Base-by-base conservation (phyloP, 2,797 vertebrate species). In the Kryptolebias ocellatus region DNA sequence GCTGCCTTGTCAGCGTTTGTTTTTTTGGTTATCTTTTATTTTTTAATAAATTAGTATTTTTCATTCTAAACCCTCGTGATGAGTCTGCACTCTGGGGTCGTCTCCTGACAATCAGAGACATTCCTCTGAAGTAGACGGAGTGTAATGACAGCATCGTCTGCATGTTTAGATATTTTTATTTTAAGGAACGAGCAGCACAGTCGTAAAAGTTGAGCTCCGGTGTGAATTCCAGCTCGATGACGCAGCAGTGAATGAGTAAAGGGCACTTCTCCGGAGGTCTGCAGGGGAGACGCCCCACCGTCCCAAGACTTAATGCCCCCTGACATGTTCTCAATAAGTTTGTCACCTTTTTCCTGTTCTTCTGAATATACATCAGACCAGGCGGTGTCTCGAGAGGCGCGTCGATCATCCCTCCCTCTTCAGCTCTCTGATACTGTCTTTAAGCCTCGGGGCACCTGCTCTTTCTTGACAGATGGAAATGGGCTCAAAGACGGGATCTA, bases 281-380 rank as follows among this genome's bases (percentile, higher is more conserved):
- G 67, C 79, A 90, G 88, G 88, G 89, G 79, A 68, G 60, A 31
- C 45, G 80, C 86, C 86, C 79, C 70, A n/a, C 74, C 73, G 76
- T 78, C 82, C 78, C 63, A n/a, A 75, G 87, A 90, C 86, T 86
- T 87, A 91, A 93, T 89, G 85, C 80, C 67, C 68, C 66, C 80
- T 89, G 92, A 93, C 93, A 91, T 76, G 67, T 93, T 85, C 90
- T 86, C 93, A 90, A 93, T 93, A 92, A 83, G 83, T 88, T 89
- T 61, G 77, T 91, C 89, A 93, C 90, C 90, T 92, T 92, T 89
- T 86, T 82, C 66, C 86, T 83, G 70, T 89, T 76, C 80, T 83
- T 65, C 70, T 93, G 89, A 92, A 93, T 92, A 91, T 91, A 89
- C 80, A 92, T 91, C 85, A 90, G 83, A 80, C 72, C 63, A 65